Evolutionary conservation across 2,113 vertebrate genomes (phyloP).

Genomic region (Pelecanus crispus): DNA sequence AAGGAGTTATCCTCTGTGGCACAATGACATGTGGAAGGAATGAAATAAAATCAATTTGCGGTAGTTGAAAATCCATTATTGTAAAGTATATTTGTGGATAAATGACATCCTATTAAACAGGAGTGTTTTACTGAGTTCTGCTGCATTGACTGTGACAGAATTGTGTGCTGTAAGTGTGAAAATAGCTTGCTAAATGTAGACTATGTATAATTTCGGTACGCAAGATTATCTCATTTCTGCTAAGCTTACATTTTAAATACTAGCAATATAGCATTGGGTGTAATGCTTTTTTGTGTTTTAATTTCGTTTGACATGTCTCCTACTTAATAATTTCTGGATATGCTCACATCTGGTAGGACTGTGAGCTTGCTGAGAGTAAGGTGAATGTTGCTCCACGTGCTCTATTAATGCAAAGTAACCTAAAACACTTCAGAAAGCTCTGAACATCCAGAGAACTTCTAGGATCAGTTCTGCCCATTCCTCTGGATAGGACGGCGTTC

Average conservation of each 20-base stretch:
- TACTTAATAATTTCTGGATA: neutral
- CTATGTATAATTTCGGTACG: neutral
- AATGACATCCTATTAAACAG: neutral
- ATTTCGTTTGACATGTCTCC: neutral
- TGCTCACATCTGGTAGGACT: neutral
- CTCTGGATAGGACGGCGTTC: neutral
- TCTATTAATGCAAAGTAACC: neutral
- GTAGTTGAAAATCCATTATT: neutral
- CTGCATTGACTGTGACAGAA: neutral
- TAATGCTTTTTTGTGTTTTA: neutral
- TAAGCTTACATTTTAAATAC: neutral
- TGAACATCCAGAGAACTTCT: neutral
- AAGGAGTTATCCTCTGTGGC: constrained; percentile 13
- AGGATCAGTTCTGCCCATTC: neutral
- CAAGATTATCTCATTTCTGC: neutral
- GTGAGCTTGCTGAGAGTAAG: neutral
- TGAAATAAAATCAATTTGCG: constrained; percentile 21
- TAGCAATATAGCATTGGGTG: neutral
- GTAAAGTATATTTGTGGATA: constrained; percentile 2
- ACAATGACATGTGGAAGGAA: constrained; percentile 15
- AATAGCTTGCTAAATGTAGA: neutral
- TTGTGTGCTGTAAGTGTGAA: neutral
- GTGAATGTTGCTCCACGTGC: neutral
- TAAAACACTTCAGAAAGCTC: neutral
- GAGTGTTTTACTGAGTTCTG: neutral